Evolutionary conservation across 1,140 invertebrate genomes (phyloP).

Genomic region (Saccostrea cuccullata): DNA sequence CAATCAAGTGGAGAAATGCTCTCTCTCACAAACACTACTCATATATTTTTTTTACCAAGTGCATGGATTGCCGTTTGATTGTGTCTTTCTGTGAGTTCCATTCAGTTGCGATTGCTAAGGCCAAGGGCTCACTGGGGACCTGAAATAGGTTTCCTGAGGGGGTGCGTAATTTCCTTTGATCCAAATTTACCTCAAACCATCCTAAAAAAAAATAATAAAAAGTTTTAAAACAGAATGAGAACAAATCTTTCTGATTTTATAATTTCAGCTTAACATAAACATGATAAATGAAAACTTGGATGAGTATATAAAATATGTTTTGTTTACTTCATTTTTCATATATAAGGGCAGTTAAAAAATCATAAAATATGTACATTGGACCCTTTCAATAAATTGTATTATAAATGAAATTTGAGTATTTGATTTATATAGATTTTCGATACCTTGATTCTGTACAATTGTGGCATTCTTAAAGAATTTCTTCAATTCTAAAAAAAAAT

Average conservation of each 20-base stretch:
- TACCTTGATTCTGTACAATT: constrained; percentile 72
- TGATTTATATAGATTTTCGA: constrained; percentile 9
- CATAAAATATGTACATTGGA: too few species aligned
- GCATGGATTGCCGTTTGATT: constrained; percentile 90
- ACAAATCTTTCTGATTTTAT: background rate
- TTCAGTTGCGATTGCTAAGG: constrained; percentile 93
- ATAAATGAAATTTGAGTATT: too few species aligned
- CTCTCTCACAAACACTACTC: too few species aligned
- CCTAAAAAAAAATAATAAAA: constrained; percentile 54
- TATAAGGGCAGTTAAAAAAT: too few species aligned
- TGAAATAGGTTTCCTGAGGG: constrained; percentile 88
- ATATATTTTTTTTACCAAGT: constrained; percentile 84
- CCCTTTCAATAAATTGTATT: too few species aligned
- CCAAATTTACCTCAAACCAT: constrained; percentile 86
- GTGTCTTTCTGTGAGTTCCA: constrained; percentile 90
- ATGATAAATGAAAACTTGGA: too few species aligned
- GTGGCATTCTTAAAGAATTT: constrained; percentile 74
- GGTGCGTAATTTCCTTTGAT: constrained; percentile 92
- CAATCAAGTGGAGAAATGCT: too few species aligned
- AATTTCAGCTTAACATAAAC: background rate
- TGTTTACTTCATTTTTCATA: too few species aligned
- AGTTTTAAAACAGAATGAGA: background rate
- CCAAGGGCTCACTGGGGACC: constrained; percentile 91
- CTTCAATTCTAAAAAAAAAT: constrained; percentile 71
- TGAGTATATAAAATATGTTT: too few species aligned